Base-by-base conservation (phyloP, 2,888 invertebrate genomes). In the Galerucella nymphaeae region DNA sequence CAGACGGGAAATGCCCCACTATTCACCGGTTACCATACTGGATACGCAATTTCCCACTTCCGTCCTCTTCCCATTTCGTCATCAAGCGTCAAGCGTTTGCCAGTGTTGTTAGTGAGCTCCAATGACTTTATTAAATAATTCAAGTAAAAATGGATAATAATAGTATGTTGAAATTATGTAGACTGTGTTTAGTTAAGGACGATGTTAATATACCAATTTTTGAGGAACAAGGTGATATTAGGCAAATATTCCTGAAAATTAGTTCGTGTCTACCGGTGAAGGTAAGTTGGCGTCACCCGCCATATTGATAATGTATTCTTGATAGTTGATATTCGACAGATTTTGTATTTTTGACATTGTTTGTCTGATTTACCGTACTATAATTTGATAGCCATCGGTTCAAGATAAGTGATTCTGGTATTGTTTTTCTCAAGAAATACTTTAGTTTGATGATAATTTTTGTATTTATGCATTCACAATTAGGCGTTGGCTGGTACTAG, bases 211-310 rank as follows among this genome's bases (percentile, higher is more conserved):
- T 92, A 83, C 88, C 90, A 81, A 92, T 93, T 85, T 93, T 93
- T 83, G 92, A 91, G 79, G 91, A 91, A 79, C 90, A 90, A 82
- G 91, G 90, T 82, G 91, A 92, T 77, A 86, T 87, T 75, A 85
- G 88, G 79, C 88, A 89, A 82, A 88, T 92, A 80, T 91, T 90
- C 83, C 85, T 90, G 78, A 93, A 93, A 89, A 92, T 93, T 87
- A 90, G 91, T 75, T 88, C 92, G 79, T 93, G 92, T 85, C 89
- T 93, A 84, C 93, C 93, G 85, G 90, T 93, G 84, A 92, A 92
- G 92, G 93, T 93, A 90, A 85, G 86, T 82, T 79, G 76, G 83
- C 83, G 80, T 83, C 81, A 69, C 72, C 76, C 83, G 83, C 84
- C 84, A 84, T 84, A 58, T 81, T 82, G 78, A 20, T 42, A 55